Evolutionary conservation across 2,888 invertebrate genomes (phyloP), one percentile per base, ranked within the genome.

Genomic region (Gibbula magus): DNA sequence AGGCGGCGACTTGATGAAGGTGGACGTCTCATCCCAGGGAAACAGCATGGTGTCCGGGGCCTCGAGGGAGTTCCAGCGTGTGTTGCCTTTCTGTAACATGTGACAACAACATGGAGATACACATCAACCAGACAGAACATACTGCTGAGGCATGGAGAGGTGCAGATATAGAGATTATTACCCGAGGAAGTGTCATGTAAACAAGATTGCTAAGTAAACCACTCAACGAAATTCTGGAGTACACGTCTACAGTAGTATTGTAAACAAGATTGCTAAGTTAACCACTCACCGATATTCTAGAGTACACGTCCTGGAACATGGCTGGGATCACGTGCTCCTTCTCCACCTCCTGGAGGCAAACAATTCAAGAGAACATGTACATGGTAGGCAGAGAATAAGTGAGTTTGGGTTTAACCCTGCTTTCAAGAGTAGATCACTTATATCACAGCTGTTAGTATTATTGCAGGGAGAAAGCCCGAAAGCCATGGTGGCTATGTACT

Each of bases 1-100:
- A 0, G 99, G 99, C 0, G 99, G 99, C 84, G 94, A 95, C 93
- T 98, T 98, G 87, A 99, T 99, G 92, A 99, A 99, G 0, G 99
- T 99, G 0, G 98, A 99, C 79, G 94, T 94, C 0, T 91, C 89
- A 88, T 97, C 97, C 99, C 99, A 99, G 0, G 97, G 96, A 93
- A 99, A 99, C 25, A 98, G 94, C 90, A 86, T 84, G 10, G 96
- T 96, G 25, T 95, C 94, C 0, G 98, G 97, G 2, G 97, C 96
- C 0, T 95, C 92, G 78, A 99, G 93, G 0, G 94, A 93, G 89
- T 97, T 97, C 99, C 99, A 99, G 54, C 95, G 95, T 0, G 95
- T 93, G 8, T 96, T 98, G 0, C 99, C 99, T 35, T 94, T 93
- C 93, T 98, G 96, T 22, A 82, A 83, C 77, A 56, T 13, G n/a